Conservation (phyloP, 2,888 invertebrate genomes). For the Lutraria lutraria region DNA sequence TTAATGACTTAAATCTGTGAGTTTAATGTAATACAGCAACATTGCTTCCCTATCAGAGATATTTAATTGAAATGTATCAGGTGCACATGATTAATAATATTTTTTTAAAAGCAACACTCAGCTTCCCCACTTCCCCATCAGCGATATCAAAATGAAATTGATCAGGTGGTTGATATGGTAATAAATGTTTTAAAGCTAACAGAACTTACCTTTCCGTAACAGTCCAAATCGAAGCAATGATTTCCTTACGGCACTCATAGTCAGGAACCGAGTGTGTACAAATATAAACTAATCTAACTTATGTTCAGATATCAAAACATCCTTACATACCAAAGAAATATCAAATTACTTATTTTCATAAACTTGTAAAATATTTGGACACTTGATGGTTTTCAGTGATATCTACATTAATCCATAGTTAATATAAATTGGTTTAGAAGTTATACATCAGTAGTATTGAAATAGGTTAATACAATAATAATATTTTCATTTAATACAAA, state of each 20-base stretch:
- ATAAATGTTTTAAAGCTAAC: not conserved
- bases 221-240: conserved; percentile 17
- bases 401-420: not conserved
- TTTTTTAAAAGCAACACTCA: too few relatives aligned
- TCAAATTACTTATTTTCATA: not conserved
- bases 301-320: too few relatives aligned
- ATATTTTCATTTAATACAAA: conserved; percentile 43
- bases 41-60: too few relatives aligned
- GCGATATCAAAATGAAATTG: too few relatives aligned
- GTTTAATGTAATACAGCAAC: too few relatives aligned
- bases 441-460: not conserved
- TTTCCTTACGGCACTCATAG: conserved; percentile 29
- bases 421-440: not conserved
- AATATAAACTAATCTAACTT: not conserved
- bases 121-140: too few relatives aligned
- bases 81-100: too few relatives aligned
- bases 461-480: conserved; percentile 24
- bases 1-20: too few relatives aligned
- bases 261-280: not conserved
- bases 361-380: not conserved
- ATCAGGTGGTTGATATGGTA: not conserved
- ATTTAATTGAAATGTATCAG: too few relatives aligned
- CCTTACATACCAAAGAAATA: too few relatives aligned
- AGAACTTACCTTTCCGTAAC: conserved; percentile 27
- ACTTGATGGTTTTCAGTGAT: not conserved